These are phyloP conservation scores for Phasia obesa DNA, from an alignment of 2,888 invertebrate species.

Conservation along the genomic window DNA sequence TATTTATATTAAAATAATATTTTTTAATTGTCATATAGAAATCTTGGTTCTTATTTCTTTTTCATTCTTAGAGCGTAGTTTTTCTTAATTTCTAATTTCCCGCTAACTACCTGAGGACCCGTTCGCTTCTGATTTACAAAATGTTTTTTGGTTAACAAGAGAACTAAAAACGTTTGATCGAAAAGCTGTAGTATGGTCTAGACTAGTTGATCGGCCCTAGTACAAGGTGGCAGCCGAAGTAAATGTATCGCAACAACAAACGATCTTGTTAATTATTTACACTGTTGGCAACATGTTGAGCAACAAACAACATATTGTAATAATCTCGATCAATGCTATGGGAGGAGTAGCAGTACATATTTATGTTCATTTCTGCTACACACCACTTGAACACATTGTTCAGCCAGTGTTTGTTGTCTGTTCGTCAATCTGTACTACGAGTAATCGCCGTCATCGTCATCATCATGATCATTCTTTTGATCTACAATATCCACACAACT, in stretches of 20 bases:
- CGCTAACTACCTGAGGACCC: constrained; percentile 79
- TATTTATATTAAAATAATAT: constrained; percentile 14
- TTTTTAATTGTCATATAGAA: too few relatives aligned
- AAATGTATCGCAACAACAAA: constrained; percentile 64
- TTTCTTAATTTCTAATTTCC: constrained; percentile 69
- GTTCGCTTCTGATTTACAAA: constrained; percentile 80
- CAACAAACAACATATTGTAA: constrained; percentile 60
- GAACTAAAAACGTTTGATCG: constrained; percentile 70
- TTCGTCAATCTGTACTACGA: too few relatives aligned
- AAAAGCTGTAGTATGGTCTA: constrained; percentile 50
- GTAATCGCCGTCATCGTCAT: not conserved
- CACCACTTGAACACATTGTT: not conserved
- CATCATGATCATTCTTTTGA: constrained; percentile 36
- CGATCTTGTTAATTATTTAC: constrained; percentile 36
- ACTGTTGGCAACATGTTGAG: constrained; percentile 63
- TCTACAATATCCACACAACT: constrained; percentile 26
- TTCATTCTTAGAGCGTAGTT: constrained; percentile 33
- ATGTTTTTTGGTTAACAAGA: constrained; percentile 73
- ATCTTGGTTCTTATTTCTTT: constrained; percentile 44
- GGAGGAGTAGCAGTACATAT: not conserved
- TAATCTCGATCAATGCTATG: not conserved
- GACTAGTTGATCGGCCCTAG: constrained; percentile 64
- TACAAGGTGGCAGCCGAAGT: constrained; percentile 68
- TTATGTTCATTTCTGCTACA: not conserved
- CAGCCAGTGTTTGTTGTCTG: not conserved